Evolutionary conservation across 2,797 vertebrate species (phyloP).

Genomic region (Danionella dracula): DNA sequence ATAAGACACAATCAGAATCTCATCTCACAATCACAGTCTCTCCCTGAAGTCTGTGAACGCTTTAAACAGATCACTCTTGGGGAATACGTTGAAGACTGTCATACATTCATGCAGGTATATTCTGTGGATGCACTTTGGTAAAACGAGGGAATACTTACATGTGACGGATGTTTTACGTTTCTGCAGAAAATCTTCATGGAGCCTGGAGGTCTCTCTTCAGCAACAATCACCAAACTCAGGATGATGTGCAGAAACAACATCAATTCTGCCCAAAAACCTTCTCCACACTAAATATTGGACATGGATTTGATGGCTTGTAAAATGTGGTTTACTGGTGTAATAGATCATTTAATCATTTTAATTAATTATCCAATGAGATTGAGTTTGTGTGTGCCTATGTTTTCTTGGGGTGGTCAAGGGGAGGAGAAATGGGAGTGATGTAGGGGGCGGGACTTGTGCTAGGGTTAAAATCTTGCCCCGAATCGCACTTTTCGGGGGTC

Average conservation of each 20-base stretch:
- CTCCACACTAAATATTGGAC: background rate
- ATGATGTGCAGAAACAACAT: constrained; percentile 70
- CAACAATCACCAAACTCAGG: constrained; percentile 79
- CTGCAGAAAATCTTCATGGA: constrained; percentile 83
- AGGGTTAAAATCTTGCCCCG: no score
- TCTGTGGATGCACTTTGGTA: background rate
- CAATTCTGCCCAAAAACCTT: constrained; percentile 58
- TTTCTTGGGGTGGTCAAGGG: no score
- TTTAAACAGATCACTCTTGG: constrained; percentile 88
- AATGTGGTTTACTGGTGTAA: background rate
- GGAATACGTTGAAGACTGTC: constrained; percentile 81
- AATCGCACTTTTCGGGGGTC: no score
- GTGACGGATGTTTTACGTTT: background rate
- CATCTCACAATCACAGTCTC: constrained; percentile 78
- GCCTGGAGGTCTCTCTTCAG: constrained; percentile 81
- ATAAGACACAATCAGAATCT: constrained; percentile 82
- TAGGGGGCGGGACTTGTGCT: no score
- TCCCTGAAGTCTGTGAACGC: constrained; percentile 82
- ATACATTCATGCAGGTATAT: constrained; percentile 89
- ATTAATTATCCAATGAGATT: no score
- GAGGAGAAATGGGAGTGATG: no score
- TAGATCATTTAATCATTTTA: no score
- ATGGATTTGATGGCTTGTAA: background rate
- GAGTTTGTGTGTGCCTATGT: no score
- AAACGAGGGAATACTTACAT: background rate